A percentile compares a stretch with the other conserved stretches of the same genome.
phyloP scores from a whole-genome alignment of 2,888 invertebrate genomes.

The Mythimna pallens region DNA sequence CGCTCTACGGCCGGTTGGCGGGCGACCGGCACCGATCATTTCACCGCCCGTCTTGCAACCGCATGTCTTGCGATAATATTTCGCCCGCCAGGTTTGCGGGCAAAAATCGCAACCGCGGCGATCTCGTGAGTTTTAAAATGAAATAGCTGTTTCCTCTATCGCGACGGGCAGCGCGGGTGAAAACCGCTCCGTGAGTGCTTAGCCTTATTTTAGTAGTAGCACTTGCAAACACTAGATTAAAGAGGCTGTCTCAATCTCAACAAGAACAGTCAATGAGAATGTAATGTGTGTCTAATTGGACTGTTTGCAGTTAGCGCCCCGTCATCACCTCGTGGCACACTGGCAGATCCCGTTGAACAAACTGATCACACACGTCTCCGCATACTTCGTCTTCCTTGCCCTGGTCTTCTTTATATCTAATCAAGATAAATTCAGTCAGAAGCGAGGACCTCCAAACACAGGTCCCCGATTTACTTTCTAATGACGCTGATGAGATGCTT shows the following conservation, averaged over 20 bases:
- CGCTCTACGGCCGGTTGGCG: too few relatives aligned
- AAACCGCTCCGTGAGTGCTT: too few relatives aligned
- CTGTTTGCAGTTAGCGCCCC: constrained; percentile 76
- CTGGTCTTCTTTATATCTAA: constrained; percentile 92
- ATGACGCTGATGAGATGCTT: constrained; percentile 69
- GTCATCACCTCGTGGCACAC: constrained; percentile 85
- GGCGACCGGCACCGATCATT: too few relatives aligned
- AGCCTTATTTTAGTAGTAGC: background rate
- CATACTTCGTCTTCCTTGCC: constrained; percentile 92
- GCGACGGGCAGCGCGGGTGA: too few relatives aligned
- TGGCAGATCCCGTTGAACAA: constrained; percentile 93
- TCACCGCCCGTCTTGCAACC: too few relatives aligned
- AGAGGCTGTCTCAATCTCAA: background rate
- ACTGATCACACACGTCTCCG: constrained; percentile 92
- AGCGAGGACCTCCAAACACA: constrained; percentile 91
- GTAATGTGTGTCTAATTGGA: constrained; percentile 64
- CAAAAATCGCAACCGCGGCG: too few relatives aligned
- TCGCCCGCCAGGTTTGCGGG: too few relatives aligned
- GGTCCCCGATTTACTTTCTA: constrained; percentile 77
- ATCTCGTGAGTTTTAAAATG: too few relatives aligned
- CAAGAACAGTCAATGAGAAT: background rate
- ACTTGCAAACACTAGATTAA: background rate
- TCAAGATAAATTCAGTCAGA: constrained; percentile 90
- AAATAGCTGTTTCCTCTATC: too few relatives aligned
- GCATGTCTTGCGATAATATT: too few relatives aligned